Evolutionary conservation across 2,888 invertebrate genomes (phyloP).

Genomic region (Morpho achilles): DNA sequence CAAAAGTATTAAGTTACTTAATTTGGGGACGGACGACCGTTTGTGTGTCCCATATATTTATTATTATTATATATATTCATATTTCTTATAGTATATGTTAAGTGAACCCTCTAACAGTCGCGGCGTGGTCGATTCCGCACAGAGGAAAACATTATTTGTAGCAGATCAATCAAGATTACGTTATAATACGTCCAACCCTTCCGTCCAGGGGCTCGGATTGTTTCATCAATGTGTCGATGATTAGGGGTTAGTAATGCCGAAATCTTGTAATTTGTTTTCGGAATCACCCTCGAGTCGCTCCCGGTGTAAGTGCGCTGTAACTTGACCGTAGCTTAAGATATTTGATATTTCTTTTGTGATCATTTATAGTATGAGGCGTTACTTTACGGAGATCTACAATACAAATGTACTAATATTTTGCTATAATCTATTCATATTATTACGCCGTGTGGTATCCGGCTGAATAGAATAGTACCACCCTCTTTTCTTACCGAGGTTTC

Average conservation of each 20-base stretch:
- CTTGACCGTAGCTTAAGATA: neutral
- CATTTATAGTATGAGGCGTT: no score
- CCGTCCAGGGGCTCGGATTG: conserved; percentile 47
- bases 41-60: no score
- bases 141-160: conserved; percentile 58
- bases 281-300: conserved; percentile 4
- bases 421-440: no score
- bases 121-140: conserved; percentile 35
- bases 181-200: conserved; percentile 59
- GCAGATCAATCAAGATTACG: conserved; percentile 73
- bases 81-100: neutral
- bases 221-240: conserved; percentile 67
- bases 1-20: no score
- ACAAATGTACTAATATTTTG: no score
- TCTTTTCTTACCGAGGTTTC: no score
- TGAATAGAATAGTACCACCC: no score
- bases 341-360: no score
- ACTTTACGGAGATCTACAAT: no score
- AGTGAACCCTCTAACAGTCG: conserved; percentile 13
- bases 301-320: neutral
- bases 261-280: conserved; percentile 36
- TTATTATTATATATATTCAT: no score
- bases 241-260: conserved; percentile 52
- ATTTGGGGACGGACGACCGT: no score
- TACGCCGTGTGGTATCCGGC: no score